Evolutionary conservation across 2,797 vertebrate genomes (phyloP), one percentile per base, ranked within the genome.

Genomic region (Dryobates pubescens): DNA sequence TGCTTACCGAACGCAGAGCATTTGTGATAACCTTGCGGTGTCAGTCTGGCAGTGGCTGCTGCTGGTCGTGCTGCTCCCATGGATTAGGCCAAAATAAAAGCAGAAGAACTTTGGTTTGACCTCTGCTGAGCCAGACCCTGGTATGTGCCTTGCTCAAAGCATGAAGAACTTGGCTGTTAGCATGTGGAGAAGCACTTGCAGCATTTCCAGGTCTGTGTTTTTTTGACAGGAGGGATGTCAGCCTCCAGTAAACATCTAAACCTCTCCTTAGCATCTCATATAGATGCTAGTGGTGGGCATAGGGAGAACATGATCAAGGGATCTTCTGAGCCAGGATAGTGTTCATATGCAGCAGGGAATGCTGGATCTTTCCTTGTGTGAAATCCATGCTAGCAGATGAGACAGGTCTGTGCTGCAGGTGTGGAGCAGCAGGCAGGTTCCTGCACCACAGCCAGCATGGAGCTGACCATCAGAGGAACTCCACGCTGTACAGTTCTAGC

Each of bases 21-120:
- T 36, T 59, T 6, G 1, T 47, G 75, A n/a, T 91, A 92, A 77
- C 90, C 81, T 71, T 36, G 30, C n/a, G 68, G 36, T 38, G 34
- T 86, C 0, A 1, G 13, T 49, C 47, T 26, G 79, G 36, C 36
- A 56, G 61, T 32, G 69, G 53, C 78, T 90, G 57, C 59, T 2
- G 0, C 56, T 34, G 58, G 20, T 71, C 7, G 1, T 1, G 0
- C 9, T 0, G 1, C 30, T 74, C 7, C 54, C 29, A 0, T 24
- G 41, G 61, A 54, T 76, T 47, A 23, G 36, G 62, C 65, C 91
- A 68, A 2, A 20, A 14, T 7, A 10, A 72, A 89, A 80, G 51
- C 58, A 63, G 12, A 43, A 92, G 76, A 92, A 72, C 75, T 92
- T 89, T 4, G 2, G 16, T 74, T 79, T 59, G 77, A 84, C 26